Base-by-base conservation (phyloP, 2,888 invertebrate genomes). In the Scaptodrosophila latifasciaeformis region DNA sequence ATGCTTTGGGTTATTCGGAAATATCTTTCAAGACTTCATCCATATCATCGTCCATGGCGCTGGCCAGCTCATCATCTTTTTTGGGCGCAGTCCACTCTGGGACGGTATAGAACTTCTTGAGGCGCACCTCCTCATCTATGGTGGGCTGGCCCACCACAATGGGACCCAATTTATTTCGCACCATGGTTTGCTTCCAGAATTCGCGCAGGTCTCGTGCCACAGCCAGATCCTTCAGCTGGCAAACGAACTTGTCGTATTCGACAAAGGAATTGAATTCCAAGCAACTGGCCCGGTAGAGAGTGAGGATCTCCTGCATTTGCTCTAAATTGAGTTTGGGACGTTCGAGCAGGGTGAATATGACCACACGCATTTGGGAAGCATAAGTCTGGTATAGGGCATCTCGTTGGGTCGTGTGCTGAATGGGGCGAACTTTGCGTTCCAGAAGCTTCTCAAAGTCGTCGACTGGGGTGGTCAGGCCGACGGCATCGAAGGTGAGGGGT, bases 381-480 rank as follows among this genome's bases (percentile, higher is more conserved):
- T 81, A 65, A 2, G 60, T 50, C 31, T 80, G 79, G 49, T 85
- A 86, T 19, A 76, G 70, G 2, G 67, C 65, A 52, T 83, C 76
- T 5, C 75, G 71, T 34, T 74, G 62, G 0, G 84, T 75, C 12
- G 68, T 74, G 44, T 77, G 70, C 2, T 59, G 17, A 4, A 82
- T 57, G 4, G 62, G 54, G 1, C 71, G 68, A 10, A 84, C 66
- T 9, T 87, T 88, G 66, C 84, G 78, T 10, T 79, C 76, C 44
- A 86, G 82, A 49, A 92, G 86, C 15, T 77, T 70, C 59, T 83
- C 83, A 66, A 90, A 92, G 79, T 92, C 92, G 49, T 88, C 87
- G 2, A 89, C 87, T 0, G 92, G 92, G 24, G 88, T 88, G 1
- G 89, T 80, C 5, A 90, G 89, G 0, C 92, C 90, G 48, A 92